Base-by-base conservation (phyloP, 1,140 invertebrate species). In the Drosophila rufa region DNA sequence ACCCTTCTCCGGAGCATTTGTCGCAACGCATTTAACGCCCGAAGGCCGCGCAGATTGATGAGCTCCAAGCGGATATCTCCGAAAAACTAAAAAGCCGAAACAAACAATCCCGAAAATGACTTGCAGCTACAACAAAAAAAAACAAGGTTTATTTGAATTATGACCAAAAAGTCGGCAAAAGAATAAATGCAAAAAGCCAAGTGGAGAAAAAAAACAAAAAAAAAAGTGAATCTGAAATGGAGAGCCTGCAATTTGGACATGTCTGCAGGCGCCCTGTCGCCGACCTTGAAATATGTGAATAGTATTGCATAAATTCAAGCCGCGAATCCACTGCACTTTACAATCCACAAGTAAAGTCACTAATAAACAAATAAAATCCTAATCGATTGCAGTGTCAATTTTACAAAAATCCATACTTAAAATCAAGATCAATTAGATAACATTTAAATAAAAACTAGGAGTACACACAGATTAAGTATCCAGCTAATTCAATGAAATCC, bases 161-260 rank as follows among this genome's bases (percentile, higher is more conserved):
- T 90, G 84, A 61, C 47, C 38, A 40, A 65, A 38, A 46, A 45
- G 43, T 48, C 25, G 11, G 14, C 17, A 25, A 36, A 36, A 50
- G 51, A 40, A 74, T 47, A 60, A 56, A 40, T 42, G 40, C 48
- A 19, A 58, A 48, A 12, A 6, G 3, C 19, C 22, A 38, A 9
- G 3, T 30, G 27, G 14, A 33, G 3, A 51, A 14, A 33, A 43
- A 19, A 51, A 25, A 15, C 11, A 17, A 30, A 12, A n/a, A 33
- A 85, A 87, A 83, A 89, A 89, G 84, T 87, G 83, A 87, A 87
- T 83, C 83, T 87, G 83, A 87, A 87, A 87, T 65, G 67, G 76
- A 87, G 83, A 87, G 74, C 71, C 68, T 65, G 84, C 69, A 89
- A 82, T 87, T 82, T 83, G 60, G 58, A 57, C 59, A 75, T 71